phyloP scores from a whole-genome alignment of 2,888 invertebrate genomes.

The Drosophila mimetica region DNA sequence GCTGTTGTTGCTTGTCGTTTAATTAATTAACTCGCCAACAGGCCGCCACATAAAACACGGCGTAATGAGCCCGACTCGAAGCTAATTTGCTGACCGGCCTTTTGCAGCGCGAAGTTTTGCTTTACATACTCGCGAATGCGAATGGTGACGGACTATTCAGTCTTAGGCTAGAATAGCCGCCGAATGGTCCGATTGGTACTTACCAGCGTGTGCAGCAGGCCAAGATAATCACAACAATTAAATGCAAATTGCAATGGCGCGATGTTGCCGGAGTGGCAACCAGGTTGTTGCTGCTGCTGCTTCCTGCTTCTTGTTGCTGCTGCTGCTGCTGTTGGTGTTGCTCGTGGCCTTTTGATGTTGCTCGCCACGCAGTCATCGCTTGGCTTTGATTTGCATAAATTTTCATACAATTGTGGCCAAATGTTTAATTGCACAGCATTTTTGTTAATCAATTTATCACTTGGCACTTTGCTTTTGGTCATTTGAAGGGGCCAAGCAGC shows the following conservation, averaged over 20 bases:
- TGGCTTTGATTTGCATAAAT: slow-evolving; percentile 72
- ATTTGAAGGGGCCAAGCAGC: slow-evolving; percentile 58
- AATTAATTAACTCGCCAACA: slow-evolving; percentile 52
- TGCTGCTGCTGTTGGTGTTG: slow-evolving; percentile 45
- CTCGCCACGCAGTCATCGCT: slow-evolving; percentile 70
- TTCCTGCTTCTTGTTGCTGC: slow-evolving; percentile 38
- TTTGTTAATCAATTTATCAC: slow-evolving; percentile 48
- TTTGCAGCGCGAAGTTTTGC: slow-evolving; percentile 64
- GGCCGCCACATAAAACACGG: slow-evolving; percentile 19
- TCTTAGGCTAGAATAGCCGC: slow-evolving; percentile 15
- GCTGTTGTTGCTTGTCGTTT: slow-evolving; percentile 46
- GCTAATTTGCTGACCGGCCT: slow-evolving; percentile 77
- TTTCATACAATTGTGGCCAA: slow-evolving; percentile 74
- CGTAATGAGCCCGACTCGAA: slow-evolving; percentile 55
- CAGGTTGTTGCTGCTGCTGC: slow-evolving; percentile 47
- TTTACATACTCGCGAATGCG: slow-evolving; percentile 35
- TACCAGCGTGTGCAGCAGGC: slow-evolving; percentile 82
- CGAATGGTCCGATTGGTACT: slow-evolving; percentile 47
- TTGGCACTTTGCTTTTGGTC: slow-evolving; percentile 41
- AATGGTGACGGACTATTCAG: slow-evolving; percentile 44
- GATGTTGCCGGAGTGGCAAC: slow-evolving; percentile 62
- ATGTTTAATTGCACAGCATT: slow-evolving; percentile 66
- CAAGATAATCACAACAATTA: slow-evolving; percentile 83
- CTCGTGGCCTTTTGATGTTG: slow-evolving; percentile 45
- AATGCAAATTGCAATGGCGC: slow-evolving; percentile 81